Evolutionary conservation across 2,797 vertebrate genomes (phyloP).

Genomic region (Sebastiscus tertius): DNA sequence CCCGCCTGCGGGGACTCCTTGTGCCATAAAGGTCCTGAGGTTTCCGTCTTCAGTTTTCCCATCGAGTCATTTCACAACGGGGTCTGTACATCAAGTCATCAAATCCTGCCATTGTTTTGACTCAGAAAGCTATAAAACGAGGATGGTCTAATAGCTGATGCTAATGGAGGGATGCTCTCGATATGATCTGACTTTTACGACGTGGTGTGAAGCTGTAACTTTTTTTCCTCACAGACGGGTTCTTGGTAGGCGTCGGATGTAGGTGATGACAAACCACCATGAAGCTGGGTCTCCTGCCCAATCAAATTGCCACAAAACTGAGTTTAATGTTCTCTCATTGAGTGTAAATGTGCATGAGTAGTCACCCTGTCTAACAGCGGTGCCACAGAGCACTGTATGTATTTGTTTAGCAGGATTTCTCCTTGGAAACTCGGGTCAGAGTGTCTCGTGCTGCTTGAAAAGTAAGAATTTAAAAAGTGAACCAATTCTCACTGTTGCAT

Average conservation of each 20-base stretch:
- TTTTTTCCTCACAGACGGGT: slow-evolving; percentile 22
- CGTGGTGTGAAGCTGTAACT: slow-evolving; percentile 33
- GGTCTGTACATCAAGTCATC: slow-evolving; percentile 37
- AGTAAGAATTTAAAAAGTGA: slow-evolving; percentile 42
- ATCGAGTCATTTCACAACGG: slow-evolving; percentile 44
- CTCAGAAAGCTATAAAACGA: slow-evolving; percentile 39
- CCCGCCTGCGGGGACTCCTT: slow-evolving; percentile 46
- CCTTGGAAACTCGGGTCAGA: slow-evolving; percentile 56
- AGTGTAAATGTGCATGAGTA: slow-evolving; percentile 50
- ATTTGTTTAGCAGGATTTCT: slow-evolving; percentile 62
- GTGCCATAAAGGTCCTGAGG: slow-evolving; percentile 69
- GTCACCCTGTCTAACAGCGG: slow-evolving; percentile 42
- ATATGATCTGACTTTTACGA: slow-evolving; percentile 54
- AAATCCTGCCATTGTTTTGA: slow-evolving; percentile 42
- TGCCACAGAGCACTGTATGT: slow-evolving; percentile 40
- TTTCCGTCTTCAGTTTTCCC: slow-evolving; percentile 48
- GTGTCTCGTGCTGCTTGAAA: slow-evolving; percentile 29
- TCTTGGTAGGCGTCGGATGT: slow-evolving; percentile 32
- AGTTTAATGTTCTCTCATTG: slow-evolving; percentile 51
- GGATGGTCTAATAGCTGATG: slow-evolving; percentile 30
- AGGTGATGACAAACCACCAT: slow-evolving; percentile 71
- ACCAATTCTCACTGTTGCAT: slow-evolving; percentile 30
- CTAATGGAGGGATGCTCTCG: slow-evolving; percentile 21
- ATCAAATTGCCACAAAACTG: slow-evolving; percentile 23
- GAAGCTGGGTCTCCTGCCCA: slow-evolving; percentile 50